phyloP scores from a whole-genome alignment of 2,113 vertebrate genomes.

The Vombatus ursinus region DNA sequence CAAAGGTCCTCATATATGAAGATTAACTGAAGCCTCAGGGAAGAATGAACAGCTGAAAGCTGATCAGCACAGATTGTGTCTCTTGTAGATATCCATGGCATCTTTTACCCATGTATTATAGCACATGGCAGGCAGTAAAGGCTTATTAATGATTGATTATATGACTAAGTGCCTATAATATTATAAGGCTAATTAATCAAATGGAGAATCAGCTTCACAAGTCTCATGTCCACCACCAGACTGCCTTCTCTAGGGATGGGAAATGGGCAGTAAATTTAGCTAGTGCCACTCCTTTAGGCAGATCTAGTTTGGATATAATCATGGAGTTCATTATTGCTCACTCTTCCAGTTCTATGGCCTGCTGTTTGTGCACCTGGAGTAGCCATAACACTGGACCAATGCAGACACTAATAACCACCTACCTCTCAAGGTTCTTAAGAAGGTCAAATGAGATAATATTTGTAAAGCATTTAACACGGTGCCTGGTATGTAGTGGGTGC shows the following conservation, averaged over 20 bases:
- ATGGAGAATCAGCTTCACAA: neutral
- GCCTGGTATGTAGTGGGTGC: neutral
- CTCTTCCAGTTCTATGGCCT: neutral
- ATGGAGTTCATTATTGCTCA: neutral
- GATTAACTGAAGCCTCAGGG: neutral
- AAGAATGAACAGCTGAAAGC: neutral
- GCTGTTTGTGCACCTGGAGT: neutral
- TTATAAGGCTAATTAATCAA: neutral
- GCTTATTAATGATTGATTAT: neutral
- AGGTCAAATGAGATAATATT: neutral
- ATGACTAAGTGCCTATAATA: neutral
- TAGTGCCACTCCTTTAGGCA: neutral
- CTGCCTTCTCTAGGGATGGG: neutral
- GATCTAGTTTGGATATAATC: neutral
- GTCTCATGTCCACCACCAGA: neutral
- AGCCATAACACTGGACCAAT: neutral
- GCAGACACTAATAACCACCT: neutral
- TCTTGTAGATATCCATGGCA: neutral
- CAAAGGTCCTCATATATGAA: neutral
- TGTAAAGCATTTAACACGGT: neutral
- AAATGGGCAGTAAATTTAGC: neutral
- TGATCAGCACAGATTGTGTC: neutral
- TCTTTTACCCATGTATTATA: neutral
- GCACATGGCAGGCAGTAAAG: neutral
- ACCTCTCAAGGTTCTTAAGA: neutral